phyloP scores from a whole-genome alignment of 2,113 vertebrate species.

The Rhinoderma darwinii region DNA sequence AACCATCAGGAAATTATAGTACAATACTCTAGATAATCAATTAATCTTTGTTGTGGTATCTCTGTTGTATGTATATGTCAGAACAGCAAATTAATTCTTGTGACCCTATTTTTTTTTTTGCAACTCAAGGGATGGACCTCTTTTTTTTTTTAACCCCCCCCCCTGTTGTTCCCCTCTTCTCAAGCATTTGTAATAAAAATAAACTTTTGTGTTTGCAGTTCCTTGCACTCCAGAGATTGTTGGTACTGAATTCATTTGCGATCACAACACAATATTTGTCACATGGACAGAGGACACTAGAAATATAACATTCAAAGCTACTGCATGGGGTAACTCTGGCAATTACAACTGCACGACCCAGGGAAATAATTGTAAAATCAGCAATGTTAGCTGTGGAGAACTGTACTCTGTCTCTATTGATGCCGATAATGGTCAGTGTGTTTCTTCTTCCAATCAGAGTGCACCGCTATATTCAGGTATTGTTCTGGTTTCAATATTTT shows the following conservation, averaged over 20 bases:
- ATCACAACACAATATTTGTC: slow-evolving; percentile 27
- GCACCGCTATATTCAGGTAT: slow-evolving; percentile 31
- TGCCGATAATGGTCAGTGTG: slow-evolving; percentile 47
- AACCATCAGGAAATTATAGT: no score
- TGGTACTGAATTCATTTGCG: neutral
- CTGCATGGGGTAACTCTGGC: neutral
- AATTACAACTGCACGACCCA: slow-evolving; percentile 17
- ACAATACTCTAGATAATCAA: no score
- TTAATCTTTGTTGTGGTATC: no score
- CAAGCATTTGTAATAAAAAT: neutral
- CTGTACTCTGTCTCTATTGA: slow-evolving; percentile 14
- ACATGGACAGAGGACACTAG: neutral
- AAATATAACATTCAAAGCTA: slow-evolving; percentile 42
- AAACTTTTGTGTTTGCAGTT: neutral
- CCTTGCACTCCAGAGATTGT: slow-evolving; percentile 37
- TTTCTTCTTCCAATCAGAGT: slow-evolving; percentile 5
- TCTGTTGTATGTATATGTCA: no score
- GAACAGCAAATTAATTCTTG: no score
- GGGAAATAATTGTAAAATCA: slow-evolving; percentile 13
- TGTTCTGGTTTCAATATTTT: neutral
- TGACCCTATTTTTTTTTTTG: no score
- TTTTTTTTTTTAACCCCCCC: no score
- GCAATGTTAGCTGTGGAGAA: slow-evolving; percentile 29
- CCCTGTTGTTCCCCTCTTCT: no score
- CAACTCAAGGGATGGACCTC: no score